Conservation (phyloP, 2,888 invertebrate genomes). For the Macrostomum cliftonense region DNA sequence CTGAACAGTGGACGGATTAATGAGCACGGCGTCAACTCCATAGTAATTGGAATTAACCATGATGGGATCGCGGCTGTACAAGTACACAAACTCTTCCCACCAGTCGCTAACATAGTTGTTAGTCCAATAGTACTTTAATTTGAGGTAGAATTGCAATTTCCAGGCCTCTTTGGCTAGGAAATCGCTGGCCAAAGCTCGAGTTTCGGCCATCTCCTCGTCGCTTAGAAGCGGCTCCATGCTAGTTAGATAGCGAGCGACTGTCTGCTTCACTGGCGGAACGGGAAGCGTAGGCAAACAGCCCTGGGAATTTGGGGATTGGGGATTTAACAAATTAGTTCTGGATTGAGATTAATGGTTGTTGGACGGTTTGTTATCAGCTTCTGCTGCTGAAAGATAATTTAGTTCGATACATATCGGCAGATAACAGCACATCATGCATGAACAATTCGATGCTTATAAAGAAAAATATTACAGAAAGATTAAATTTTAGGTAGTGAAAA, state of each 20-base stretch:
- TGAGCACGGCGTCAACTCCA: constrained; percentile 31
- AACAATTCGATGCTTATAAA: no score
- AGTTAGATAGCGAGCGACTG: constrained; percentile 69
- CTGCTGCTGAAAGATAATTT: no score
- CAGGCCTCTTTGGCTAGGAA: constrained; percentile 69
- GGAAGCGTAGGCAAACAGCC: constrained; percentile 81
- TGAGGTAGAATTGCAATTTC: constrained; percentile 78
- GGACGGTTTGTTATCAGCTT: no score
- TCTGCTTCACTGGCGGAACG: constrained; percentile 65
- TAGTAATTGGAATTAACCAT: constrained; percentile 49
- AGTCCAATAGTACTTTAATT: constrained; percentile 73
- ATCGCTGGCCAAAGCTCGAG: constrained; percentile 62
- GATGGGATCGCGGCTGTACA: constrained; percentile 75
- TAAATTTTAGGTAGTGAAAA: no score
- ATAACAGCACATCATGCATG: no score
- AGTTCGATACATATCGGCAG: no score
- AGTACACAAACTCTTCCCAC: constrained; percentile 99
- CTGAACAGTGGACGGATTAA: constrained; percentile 35
- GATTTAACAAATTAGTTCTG: no score
- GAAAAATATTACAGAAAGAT: no score
- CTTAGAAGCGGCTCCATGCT: constrained; percentile 76
- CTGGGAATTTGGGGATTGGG: constrained; percentile 47
- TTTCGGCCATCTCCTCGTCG: constrained; percentile 55
- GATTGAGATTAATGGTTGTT: no score
- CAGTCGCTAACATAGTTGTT: constrained; percentile 65